Evolutionary conservation across 2,888 invertebrate genomes (phyloP).

Genomic region (Andrena bicolor): DNA sequence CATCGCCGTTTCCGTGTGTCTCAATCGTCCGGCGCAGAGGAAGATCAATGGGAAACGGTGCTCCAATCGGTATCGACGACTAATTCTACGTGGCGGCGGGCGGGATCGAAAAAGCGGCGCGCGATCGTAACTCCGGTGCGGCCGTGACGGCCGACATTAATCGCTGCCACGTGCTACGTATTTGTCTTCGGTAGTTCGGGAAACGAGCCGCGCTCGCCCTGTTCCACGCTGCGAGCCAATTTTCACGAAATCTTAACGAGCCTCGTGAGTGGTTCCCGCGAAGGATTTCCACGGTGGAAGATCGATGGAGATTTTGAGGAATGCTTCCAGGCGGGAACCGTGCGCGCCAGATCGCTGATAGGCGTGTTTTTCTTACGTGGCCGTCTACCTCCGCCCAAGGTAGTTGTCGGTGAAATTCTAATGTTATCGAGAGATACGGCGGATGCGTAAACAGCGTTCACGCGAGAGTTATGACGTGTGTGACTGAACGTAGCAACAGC

Average conservation of each 20-base stretch:
- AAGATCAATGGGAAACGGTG: slow-evolving; percentile 38
- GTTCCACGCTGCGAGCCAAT: slow-evolving; percentile 2
- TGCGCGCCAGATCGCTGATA: slow-evolving; percentile 47
- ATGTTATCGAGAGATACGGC: slow-evolving; percentile 20
- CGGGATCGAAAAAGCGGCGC: slow-evolving; percentile 46
- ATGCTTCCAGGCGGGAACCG: slow-evolving; percentile 25
- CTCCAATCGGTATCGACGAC: slow-evolving; percentile 14
- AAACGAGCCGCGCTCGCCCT: slow-evolving; percentile 21
- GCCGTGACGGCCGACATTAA: slow-evolving; percentile 59
- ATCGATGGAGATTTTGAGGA: slow-evolving; percentile 15
- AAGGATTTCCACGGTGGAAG: background rate
- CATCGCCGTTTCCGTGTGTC: background rate
- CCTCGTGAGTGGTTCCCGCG: background rate
- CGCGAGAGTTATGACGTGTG: background rate
- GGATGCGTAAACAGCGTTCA: slow-evolving; percentile 11
- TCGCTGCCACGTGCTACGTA: slow-evolving; percentile 70
- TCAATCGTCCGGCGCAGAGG: slow-evolving; percentile 1
- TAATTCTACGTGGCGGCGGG: slow-evolving; percentile 23
- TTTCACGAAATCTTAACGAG: slow-evolving; percentile 39
- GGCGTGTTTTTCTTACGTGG: slow-evolving; percentile 53
- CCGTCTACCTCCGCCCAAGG: slow-evolving; percentile 9
- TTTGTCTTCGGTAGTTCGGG: slow-evolving; percentile 55
- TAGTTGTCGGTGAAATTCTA: slow-evolving; percentile 27
- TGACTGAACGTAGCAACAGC: slow-evolving; percentile 39
- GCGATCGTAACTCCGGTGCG: slow-evolving; percentile 41